Conservation (phyloP, 2,113 vertebrate genomes). For the Sterrhoptilus dennistouni region DNA sequence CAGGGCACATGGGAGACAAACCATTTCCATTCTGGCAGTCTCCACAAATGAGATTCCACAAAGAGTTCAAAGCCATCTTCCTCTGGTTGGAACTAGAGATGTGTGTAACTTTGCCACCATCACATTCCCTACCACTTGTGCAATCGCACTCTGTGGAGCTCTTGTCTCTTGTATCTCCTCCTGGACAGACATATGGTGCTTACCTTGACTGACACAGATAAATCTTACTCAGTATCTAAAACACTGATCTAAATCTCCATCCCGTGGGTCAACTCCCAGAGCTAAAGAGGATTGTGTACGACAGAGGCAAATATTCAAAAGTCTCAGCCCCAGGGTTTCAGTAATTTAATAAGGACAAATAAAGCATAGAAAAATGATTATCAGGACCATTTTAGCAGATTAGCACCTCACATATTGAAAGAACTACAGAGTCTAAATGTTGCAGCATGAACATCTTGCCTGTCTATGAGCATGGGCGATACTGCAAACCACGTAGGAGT, state of each 20-base stretch:
- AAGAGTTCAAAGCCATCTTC: neutral
- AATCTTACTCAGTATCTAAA: neutral
- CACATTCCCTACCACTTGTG: neutral
- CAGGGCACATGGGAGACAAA: neutral
- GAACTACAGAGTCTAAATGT: constrained; percentile 5
- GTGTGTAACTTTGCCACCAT: neutral
- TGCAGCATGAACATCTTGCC: constrained; percentile 30
- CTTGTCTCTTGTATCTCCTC: neutral
- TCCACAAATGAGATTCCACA: neutral
- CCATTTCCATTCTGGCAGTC: neutral
- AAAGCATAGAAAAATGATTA: constrained; percentile 55
- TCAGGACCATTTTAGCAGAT: neutral
- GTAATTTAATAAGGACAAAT: constrained; percentile 37
- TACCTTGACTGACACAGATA: neutral
- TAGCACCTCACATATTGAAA: constrained; percentile 39
- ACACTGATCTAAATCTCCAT: neutral
- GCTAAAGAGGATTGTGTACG: neutral
- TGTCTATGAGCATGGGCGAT: neutral
- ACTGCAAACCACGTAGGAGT: constrained; percentile 21
- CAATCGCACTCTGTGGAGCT: rapidly evolving
- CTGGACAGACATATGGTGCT: neutral
- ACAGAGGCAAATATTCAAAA: neutral
- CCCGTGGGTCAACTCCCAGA: neutral
- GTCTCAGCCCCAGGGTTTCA: neutral
- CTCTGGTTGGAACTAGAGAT: neutral